These are phyloP conservation scores for Tiphia femorata DNA, from an alignment of 2,888 invertebrate species.

Conservation along the genomic window DNA sequence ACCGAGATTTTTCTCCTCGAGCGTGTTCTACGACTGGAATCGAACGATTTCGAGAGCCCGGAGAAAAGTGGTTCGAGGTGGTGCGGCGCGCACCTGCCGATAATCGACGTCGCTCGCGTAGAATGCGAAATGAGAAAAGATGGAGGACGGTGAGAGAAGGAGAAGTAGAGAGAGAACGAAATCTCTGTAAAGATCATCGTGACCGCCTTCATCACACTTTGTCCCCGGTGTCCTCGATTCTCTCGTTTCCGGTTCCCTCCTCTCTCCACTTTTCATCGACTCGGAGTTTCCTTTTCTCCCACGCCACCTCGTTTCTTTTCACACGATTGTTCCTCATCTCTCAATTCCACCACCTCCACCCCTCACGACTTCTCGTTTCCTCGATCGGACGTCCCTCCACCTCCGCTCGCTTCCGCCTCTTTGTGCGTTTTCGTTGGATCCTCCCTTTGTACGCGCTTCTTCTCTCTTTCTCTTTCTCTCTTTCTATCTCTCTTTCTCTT, in stretches of 20 bases:
- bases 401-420: neutral
- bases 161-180: slow-evolving; percentile 9
- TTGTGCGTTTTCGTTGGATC: no score
- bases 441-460: no score
- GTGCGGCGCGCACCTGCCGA: neutral
- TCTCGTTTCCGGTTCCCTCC: no score
- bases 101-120: slow-evolving; percentile 1
- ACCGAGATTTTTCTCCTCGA: no score
- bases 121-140: slow-evolving; percentile 12
- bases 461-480: slow-evolving; percentile 39
- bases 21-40: no score
- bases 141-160: slow-evolving; percentile 13
- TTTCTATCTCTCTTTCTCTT: slow-evolving; percentile 30
- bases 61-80: slow-evolving; percentile 1
- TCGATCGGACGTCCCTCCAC: neutral
- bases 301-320: neutral
- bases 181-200: slow-evolving; percentile 22
- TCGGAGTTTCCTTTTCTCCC: no score
- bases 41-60: no score
- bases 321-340: neutral
- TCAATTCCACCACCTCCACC: neutral
- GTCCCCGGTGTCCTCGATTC: no score
- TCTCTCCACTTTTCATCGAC: no score
- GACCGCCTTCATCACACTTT: slow-evolving; percentile 12
- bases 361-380: slow-evolving; percentile 2